Evolutionary conservation across 2,888 invertebrate species (phyloP).

Genomic region (Biston stratarius): DNA sequence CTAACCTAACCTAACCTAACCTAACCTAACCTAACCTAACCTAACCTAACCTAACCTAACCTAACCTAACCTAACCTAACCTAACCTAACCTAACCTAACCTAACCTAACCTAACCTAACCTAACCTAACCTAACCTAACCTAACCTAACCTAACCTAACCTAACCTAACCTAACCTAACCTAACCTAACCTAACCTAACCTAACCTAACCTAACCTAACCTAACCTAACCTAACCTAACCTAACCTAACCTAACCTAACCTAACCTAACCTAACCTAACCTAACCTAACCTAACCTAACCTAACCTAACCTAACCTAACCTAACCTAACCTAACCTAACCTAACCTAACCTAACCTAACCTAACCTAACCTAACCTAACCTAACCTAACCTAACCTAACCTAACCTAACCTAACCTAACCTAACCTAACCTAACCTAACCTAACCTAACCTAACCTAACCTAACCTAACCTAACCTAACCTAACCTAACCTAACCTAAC

Average conservation of each 20-base stretch:
- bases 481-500: conserved; percentile 8
- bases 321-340: conserved; percentile 45
- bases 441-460: conserved; percentile 41
- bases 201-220: conserved; percentile 34
- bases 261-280: conserved; percentile 46
- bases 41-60: conserved; percentile 23
- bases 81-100: conserved; percentile 3
- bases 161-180: conserved; percentile 41
- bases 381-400: conserved; percentile 47
- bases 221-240: conserved; percentile 45
- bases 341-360: conserved; percentile 38
- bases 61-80: conserved; percentile 2
- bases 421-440: conserved; percentile 39
- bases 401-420: conserved; percentile 46
- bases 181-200: conserved; percentile 32
- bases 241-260: conserved; percentile 44
- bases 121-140: conserved; percentile 44
- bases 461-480: conserved; percentile 5
- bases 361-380: conserved; percentile 41
- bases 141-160: conserved; percentile 43
- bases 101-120: conserved; percentile 19
- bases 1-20: conserved; percentile 24
- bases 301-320: conserved; percentile 41
- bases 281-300: conserved; percentile 48
- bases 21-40: conserved; percentile 40